Percentiles rank a stretch among this genome's conserved stretches.
phyloP scores from a whole-genome alignment of 2,113 vertebrate genomes.

The Chaetorhynchus papuensis region DNA sequence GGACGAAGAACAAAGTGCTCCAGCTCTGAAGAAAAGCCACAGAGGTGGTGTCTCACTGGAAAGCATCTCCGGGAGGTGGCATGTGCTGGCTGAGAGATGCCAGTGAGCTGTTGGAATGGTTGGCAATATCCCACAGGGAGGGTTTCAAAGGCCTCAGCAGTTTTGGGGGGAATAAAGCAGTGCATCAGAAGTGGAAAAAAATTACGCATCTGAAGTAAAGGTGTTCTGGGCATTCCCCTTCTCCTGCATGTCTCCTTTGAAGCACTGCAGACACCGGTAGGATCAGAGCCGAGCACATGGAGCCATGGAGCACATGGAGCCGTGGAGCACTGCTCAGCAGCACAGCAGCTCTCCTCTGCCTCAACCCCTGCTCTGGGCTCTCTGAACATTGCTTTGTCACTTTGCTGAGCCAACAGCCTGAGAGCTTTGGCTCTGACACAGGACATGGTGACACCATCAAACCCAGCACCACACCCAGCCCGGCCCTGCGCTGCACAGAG shows the following conservation, averaged over 20 bases:
- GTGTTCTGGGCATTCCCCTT: background rate
- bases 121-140: background rate
- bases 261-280: fast-evolving
- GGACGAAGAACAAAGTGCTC: background rate
- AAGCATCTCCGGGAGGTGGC: background rate
- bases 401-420: background rate
- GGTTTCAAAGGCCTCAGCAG: background rate
- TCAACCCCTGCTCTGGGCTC: background rate
- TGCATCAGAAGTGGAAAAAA: background rate
- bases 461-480: background rate
- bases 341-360: background rate
- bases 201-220: fast-evolving
- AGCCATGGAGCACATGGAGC: background rate
- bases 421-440: background rate
- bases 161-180: background rate
- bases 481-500: background rate
- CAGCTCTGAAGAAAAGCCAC: background rate
- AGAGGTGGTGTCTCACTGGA: fast-evolving
- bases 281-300: background rate
- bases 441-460: background rate
- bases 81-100: fast-evolving
- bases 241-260: background rate
- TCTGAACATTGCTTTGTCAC: no score
- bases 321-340: background rate
- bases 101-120: fast-evolving